These are phyloP conservation scores for Somateria mollissima DNA, from an alignment of 2,797 vertebrate species.

Conservation along the genomic window DNA sequence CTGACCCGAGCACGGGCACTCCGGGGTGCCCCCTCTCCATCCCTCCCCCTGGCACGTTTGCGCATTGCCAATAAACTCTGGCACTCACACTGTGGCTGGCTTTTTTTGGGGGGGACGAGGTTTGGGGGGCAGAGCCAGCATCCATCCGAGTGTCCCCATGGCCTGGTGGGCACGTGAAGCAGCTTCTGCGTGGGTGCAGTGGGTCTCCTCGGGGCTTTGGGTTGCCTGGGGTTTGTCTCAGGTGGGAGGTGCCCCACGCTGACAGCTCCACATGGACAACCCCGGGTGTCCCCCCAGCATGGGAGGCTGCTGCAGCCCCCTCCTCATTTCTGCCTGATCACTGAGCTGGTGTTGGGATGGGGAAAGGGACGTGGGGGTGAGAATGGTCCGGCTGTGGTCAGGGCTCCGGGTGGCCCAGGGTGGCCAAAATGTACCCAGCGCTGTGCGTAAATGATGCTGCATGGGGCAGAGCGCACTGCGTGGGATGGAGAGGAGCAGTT, in stretches of 20 bases:
- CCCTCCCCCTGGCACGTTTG: accelerated
- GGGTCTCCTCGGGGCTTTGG: neutral
- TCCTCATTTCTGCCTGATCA: neutral
- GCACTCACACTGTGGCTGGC: neutral
- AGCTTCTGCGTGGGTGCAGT: neutral
- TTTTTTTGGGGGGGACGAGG: neutral
- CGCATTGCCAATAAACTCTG: constrained; percentile 15
- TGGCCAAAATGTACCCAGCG: no score
- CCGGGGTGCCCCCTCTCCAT: accelerated
- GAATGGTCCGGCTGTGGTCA: neutral
- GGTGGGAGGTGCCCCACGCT: neutral
- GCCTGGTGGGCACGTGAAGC: accelerated
- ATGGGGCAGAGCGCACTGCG: neutral
- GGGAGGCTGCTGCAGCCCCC: accelerated
- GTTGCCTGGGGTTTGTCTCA: neutral
- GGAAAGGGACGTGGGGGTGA: neutral
- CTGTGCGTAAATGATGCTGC: neutral
- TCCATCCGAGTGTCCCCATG: accelerated
- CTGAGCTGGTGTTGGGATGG: accelerated
- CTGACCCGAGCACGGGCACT: accelerated
- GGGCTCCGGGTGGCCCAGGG: accelerated
- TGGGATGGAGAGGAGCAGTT: neutral
- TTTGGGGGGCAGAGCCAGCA: neutral
- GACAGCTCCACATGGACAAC: accelerated
- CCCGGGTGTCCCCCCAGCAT: no score